Conservation (phyloP, 2,888 invertebrate genomes). For the Venusia cambrica region DNA sequence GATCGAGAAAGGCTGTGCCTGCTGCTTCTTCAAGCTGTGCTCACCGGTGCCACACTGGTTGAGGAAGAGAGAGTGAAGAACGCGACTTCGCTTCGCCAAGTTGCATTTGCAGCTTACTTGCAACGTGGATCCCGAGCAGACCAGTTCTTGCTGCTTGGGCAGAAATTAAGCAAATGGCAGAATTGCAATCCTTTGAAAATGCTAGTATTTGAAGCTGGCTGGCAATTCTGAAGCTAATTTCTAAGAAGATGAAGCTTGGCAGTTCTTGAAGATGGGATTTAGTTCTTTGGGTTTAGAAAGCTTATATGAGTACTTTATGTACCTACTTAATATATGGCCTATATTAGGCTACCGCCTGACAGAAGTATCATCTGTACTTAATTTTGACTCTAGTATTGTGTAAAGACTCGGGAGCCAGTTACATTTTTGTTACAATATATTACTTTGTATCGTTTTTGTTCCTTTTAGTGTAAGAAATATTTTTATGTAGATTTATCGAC, state of each 20-base stretch:
- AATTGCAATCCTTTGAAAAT: too few species aligned
- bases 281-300: neutral
- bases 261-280: too few species aligned
- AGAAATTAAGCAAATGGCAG: too few species aligned
- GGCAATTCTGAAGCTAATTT: too few species aligned
- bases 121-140: too few species aligned
- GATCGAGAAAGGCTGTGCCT: conserved; percentile 31
- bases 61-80: too few species aligned
- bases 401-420: conserved; percentile 11
- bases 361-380: conserved; percentile 63
- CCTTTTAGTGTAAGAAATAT: conserved; percentile 11
- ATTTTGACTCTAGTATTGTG: conserved; percentile 49
- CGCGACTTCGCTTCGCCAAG: too few species aligned
- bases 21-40: conserved; percentile 62
- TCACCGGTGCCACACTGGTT: conserved; percentile 37
- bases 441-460: conserved; percentile 8
- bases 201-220: too few species aligned
- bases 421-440: neutral
- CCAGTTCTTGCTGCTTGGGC: too few species aligned
- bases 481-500: too few species aligned
- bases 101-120: too few species aligned
- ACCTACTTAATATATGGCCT: conserved; percentile 44
- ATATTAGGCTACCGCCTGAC: conserved; percentile 63
- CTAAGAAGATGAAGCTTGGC: too few species aligned
- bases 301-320: neutral